Percentiles rank a stretch among this genome's conserved stretches.
Conservation (phyloP, 2,797 vertebrate species). For the Mareca penelope region DNA sequence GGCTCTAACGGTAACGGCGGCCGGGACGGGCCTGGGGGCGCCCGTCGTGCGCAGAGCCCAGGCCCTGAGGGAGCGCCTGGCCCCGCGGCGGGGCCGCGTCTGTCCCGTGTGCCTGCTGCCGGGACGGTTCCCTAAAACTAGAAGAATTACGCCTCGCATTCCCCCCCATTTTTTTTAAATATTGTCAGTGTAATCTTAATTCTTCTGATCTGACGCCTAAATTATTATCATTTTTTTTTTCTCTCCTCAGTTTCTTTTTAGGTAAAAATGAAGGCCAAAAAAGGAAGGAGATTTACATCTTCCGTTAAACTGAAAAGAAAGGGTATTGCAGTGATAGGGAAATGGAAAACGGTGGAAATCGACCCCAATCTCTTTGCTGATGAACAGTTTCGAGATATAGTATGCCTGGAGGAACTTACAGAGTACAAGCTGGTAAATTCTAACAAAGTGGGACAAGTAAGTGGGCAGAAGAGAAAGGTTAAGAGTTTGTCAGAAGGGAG, state of each 20-base stretch:
- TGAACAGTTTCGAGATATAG: conserved; percentile 86
- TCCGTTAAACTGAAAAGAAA: conserved; percentile 61
- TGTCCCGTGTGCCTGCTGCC: too few species aligned
- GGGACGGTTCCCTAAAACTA: too few species aligned
- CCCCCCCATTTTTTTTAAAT: accelerated
- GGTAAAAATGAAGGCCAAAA: conserved; percentile 82
- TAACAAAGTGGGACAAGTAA: conserved; percentile 69
- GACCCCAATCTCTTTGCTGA: conserved; percentile 88
- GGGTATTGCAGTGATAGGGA: conserved; percentile 84
- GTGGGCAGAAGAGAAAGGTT: conserved; percentile 72
- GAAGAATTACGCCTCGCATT: accelerated
- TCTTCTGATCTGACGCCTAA: background rate
- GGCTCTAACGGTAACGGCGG: too few species aligned
- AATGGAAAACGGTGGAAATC: conserved; percentile 88
- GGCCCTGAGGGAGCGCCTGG: too few species aligned
- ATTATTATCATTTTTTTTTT: background rate
- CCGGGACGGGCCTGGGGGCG: too few species aligned
- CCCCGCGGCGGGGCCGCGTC: too few species aligned
- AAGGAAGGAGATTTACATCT: conserved; percentile 49
- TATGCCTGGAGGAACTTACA: conserved; percentile 94
- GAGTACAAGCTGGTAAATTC: conserved; percentile 86
- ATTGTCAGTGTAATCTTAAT: accelerated
- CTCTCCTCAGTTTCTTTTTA: background rate
- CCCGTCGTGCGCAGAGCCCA: too few species aligned
- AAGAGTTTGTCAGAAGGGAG: conserved; percentile 55